phyloP scores from a whole-genome alignment of 2,113 vertebrate species.

The Chaenogobius annularis region DNA sequence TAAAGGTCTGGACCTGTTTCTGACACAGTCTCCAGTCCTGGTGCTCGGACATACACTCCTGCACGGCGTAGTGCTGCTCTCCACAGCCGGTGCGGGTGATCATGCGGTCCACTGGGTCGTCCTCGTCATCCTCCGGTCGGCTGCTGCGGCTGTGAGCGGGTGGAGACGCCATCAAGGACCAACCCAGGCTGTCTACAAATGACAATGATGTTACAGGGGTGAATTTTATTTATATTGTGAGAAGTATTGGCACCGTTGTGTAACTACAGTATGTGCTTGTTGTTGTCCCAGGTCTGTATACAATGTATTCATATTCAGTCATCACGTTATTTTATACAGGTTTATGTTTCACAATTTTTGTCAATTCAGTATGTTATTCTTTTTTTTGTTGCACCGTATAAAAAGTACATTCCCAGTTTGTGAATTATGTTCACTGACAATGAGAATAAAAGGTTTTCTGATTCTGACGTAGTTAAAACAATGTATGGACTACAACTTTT shows the following conservation, averaged over 20 bases:
- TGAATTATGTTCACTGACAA: too few species aligned
- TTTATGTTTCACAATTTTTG: too few species aligned
- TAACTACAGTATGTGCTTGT: neutral
- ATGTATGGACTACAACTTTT: too few species aligned
- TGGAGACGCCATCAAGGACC: slow-evolving; percentile 73
- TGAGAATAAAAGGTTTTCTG: too few species aligned
- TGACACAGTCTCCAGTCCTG: slow-evolving; percentile 92
- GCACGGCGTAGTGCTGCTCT: slow-evolving; percentile 82
- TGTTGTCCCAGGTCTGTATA: neutral
- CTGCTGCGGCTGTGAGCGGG: slow-evolving; percentile 78
- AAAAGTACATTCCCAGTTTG: too few species aligned
- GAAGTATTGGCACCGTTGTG: too few species aligned
- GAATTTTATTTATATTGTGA: neutral
- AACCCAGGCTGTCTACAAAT: slow-evolving; percentile 3
- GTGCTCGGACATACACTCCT: slow-evolving; percentile 90
- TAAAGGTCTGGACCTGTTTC: slow-evolving; percentile 81
- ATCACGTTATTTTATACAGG: too few species aligned
- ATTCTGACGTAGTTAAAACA: too few species aligned
- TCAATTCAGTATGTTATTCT: too few species aligned
- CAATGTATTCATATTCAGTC: too few species aligned
- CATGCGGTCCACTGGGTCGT: slow-evolving; percentile 86
- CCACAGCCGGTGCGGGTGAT: slow-evolving; percentile 85
- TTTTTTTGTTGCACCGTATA: too few species aligned
- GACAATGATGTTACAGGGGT: neutral
- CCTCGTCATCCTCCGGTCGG: slow-evolving; percentile 63